Evolutionary conservation across 2,797 vertebrate genomes (phyloP), one percentile per base, ranked within the genome.

Genomic region (Silurus lanzhouensis): DNA sequence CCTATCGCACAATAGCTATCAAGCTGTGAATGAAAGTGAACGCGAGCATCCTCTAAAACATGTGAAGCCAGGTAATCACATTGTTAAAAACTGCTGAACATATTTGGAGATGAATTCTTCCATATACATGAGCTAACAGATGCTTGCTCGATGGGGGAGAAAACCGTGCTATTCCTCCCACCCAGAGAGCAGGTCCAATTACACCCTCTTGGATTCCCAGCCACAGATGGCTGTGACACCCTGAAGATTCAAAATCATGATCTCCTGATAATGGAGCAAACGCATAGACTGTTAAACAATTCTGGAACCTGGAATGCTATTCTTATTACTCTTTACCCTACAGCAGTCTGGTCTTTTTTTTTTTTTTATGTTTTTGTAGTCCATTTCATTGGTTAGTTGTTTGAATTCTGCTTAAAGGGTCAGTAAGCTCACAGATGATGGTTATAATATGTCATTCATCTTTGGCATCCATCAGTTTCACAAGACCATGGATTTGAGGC

Each of bases 131-230:
- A 58, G 14, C 6, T 9, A 17, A 60, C 55, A 77, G 52, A 60
- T 77, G 25, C 75, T 9, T 10, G 25, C 25, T 38, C 55, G 31
- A 60, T 38, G 2, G 75, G 27, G 55, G 25, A 17, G 15, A 38
- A 27, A 38, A 19, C 6, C 3, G 13, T 55, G 55, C 25, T 27
- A 60, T 77, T 77, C 55, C 55, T 27, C 25, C 8, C 6, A 84
- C 44, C 44, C 46, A 82, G 63, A 82, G 15, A 63, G 64, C 72
- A 63, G 78, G 72, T 82, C 25, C 52, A 60, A 60, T 77, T 77
- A 58, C 6, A 2, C 71, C 3, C 57, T 60, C 75, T 12, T 20
- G 55, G 55, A 77, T 76, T 57, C 72, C 52, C n/a, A 76, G 52
- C 20, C 72, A 57, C 72, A 57, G n/a, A 76, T 57, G 25, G 25